Evolutionary conservation across 2,113 vertebrate genomes (phyloP).

Genomic region (Malurus alboscapulatus): DNA sequence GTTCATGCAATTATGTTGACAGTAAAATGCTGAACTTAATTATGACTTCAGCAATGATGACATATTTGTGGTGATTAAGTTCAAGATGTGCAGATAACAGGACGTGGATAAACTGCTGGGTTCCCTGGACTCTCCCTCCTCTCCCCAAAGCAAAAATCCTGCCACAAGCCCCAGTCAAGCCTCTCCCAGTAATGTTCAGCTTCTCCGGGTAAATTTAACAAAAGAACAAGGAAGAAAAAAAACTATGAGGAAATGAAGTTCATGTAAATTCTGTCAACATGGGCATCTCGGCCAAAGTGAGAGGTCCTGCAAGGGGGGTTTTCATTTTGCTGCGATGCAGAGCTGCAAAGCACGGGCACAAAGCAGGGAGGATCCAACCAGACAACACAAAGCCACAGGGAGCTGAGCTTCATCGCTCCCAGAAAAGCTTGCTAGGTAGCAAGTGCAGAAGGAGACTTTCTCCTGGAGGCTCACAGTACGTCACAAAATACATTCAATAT

Average conservation of each 20-base stretch:
- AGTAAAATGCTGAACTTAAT: slow-evolving; percentile 9
- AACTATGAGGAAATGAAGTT: not conserved
- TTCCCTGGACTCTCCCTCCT: not conserved
- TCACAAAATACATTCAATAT: not conserved
- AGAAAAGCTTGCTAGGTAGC: not conserved
- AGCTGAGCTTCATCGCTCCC: not conserved
- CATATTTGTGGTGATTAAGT: not conserved
- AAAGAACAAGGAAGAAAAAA: not conserved
- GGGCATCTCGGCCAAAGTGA: not conserved
- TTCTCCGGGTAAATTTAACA: not conserved
- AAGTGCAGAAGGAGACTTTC: not conserved
- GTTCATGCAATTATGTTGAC: not conserved
- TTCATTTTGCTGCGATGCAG: not conserved
- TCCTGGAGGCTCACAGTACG: not conserved
- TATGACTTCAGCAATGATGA: not conserved
- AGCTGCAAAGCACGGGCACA: not conserved
- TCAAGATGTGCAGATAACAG: not conserved
- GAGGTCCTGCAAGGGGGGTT: not conserved
- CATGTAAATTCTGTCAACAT: not conserved
- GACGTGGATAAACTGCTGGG: not conserved
- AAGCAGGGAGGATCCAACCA: not conserved
- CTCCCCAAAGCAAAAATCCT: not conserved
- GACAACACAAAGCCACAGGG: not conserved
- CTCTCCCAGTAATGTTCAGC: not conserved
- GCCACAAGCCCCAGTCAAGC: not conserved